A percentile compares a stretch with the other conserved stretches of the same genome.
phyloP scores from a whole-genome alignment of 2,113 vertebrate species.

The Butorides virescens region DNA sequence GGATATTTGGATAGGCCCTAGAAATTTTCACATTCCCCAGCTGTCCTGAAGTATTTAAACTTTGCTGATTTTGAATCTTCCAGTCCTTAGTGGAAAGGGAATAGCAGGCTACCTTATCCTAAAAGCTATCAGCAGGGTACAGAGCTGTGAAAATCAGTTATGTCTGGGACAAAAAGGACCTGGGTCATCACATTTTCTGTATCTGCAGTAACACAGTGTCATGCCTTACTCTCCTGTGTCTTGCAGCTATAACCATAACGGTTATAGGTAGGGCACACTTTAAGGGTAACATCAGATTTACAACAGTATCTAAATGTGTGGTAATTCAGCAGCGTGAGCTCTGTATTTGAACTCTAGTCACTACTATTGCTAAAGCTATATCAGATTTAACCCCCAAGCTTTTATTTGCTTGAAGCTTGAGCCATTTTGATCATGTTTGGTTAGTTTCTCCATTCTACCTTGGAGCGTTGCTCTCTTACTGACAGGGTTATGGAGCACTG shows the following conservation, averaged over 20 bases:
- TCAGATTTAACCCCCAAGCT: background rate
- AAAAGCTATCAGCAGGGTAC: background rate
- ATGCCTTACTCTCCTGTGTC: background rate
- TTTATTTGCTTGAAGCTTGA: background rate
- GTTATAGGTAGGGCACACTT: background rate
- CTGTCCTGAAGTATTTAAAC: background rate
- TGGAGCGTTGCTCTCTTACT: background rate
- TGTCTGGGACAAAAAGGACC: background rate
- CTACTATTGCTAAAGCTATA: background rate
- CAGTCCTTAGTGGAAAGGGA: background rate
- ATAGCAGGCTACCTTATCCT: background rate
- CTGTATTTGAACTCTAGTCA: background rate
- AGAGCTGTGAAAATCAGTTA: background rate
- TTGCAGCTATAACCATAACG: background rate
- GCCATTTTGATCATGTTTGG: background rate
- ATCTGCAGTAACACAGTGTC: background rate
- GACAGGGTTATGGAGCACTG: accelerated
- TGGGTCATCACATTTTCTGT: background rate
- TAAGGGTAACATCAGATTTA: background rate
- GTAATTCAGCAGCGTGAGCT: background rate
- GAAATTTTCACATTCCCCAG: background rate
- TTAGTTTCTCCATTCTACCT: background rate
- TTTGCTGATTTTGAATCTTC: background rate
- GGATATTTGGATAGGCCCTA: background rate
- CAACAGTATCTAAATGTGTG: background rate